Evolutionary conservation across 1,140 invertebrate species (phyloP).

Genomic region (Diachasma alloeum): DNA sequence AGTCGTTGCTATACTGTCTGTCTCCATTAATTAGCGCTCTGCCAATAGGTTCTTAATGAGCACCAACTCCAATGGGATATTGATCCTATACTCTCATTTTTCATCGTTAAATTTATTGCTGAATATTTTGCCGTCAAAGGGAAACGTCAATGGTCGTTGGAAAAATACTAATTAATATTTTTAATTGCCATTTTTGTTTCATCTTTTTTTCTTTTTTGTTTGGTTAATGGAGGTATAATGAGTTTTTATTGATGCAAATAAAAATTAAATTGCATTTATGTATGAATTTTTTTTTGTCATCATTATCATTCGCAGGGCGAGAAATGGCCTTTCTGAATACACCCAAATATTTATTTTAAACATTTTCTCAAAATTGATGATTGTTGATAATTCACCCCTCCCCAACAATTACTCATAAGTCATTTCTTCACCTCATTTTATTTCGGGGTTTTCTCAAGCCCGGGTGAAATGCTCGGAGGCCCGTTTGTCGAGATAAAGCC

Average conservation of each 20-base stretch:
- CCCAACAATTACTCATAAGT: not conserved
- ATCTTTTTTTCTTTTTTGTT: too few relatives aligned
- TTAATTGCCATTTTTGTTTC: not conserved
- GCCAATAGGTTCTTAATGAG: constrained; percentile 30
- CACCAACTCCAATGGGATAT: constrained; percentile 1
- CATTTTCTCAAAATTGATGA: not conserved
- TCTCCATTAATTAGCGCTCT: constrained; percentile 49
- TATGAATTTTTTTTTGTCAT: too few relatives aligned
- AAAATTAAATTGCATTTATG: too few relatives aligned
- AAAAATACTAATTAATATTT: not conserved
- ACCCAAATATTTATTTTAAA: too few relatives aligned
- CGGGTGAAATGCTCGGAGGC: not conserved
- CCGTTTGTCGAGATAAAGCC: constrained; percentile 7
- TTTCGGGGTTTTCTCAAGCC: constrained; percentile 1
- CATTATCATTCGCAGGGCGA: too few relatives aligned
- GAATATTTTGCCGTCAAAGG: not conserved
- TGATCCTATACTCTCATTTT: constrained; percentile 13
- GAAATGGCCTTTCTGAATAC: too few relatives aligned
- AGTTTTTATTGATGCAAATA: too few relatives aligned
- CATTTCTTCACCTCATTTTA: not conserved
- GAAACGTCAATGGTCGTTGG: not conserved
- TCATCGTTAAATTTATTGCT: not conserved
- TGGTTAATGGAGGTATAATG: too few relatives aligned
- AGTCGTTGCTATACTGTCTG: constrained; percentile 37
- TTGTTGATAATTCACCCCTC: not conserved